Conservation (phyloP, 2,113 vertebrate genomes). For the Pterocles orientalis region DNA sequence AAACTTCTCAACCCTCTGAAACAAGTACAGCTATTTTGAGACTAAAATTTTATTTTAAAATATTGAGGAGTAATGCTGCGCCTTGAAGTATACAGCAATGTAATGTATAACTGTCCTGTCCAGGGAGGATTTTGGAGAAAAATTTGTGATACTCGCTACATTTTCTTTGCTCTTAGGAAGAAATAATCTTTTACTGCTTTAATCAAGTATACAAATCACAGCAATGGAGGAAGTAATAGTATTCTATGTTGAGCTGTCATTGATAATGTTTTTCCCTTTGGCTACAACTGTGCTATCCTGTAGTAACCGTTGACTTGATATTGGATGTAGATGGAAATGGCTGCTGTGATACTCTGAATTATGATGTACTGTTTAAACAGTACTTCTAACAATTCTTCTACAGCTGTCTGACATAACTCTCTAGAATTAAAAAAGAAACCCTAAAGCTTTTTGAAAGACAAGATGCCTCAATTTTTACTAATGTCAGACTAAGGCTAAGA, state of each 20-base stretch:
- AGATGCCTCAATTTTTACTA: neutral
- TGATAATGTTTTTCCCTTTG: neutral
- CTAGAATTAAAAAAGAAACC: neutral
- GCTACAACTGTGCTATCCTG: accelerated
- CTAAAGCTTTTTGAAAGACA: neutral
- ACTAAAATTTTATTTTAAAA: neutral
- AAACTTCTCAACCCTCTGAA: neutral
- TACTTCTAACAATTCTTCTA: neutral
- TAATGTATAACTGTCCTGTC: neutral
- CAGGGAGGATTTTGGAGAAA: neutral
- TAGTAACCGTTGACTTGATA: neutral
- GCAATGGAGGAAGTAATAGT: neutral
- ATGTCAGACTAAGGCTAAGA: neutral
- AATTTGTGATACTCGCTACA: accelerated
- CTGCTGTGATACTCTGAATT: neutral
- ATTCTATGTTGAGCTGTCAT: neutral
- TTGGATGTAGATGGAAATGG: neutral
- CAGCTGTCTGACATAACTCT: neutral
- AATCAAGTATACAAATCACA: neutral
- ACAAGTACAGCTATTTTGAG: neutral
- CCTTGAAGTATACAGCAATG: neutral
- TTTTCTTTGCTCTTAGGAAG: neutral
- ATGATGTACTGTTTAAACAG: neutral
- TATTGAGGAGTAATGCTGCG: neutral
- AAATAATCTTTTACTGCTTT: neutral